Conservation (phyloP, 2,113 vertebrate species). For the Pteronura brasiliensis region DNA sequence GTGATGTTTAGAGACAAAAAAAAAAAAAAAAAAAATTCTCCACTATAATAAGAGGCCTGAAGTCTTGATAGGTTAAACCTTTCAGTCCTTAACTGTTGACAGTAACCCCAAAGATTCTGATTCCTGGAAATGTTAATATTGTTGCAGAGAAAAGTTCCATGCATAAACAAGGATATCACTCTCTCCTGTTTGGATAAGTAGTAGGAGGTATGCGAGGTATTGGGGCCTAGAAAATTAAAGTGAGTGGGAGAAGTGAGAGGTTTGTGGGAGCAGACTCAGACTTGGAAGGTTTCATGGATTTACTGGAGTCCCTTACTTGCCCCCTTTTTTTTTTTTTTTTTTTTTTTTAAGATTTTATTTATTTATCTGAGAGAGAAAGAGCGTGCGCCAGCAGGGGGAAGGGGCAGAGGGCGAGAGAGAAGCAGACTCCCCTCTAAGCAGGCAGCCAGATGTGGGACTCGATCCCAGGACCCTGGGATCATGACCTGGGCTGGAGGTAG, state of each 20-base stretch:
- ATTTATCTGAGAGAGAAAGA: background rate
- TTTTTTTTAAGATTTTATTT: background rate
- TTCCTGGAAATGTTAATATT: background rate
- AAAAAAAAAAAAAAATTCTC: background rate
- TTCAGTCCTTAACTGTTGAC: background rate
- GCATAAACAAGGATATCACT: background rate
- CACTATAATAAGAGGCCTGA: background rate
- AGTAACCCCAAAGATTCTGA: background rate
- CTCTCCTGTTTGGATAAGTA: background rate
- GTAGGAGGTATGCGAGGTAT: background rate
- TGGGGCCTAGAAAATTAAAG: background rate
- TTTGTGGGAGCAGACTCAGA: background rate
- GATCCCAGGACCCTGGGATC: too few relatives aligned
- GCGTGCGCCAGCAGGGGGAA: rapidly evolving
- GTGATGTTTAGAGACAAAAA: background rate
- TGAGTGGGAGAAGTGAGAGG: background rate
- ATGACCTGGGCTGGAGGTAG: too few relatives aligned
- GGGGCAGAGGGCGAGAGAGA: background rate
- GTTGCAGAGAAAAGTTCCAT: background rate
- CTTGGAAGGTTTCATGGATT: background rate
- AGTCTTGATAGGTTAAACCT: background rate
- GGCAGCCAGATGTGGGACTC: too few relatives aligned
- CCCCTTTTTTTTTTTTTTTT: background rate
- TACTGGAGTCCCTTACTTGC: background rate
- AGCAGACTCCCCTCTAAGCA: background rate